Evolutionary conservation across 2,888 invertebrate genomes (phyloP).

Genomic region (Phlogophora meticulosa): DNA sequence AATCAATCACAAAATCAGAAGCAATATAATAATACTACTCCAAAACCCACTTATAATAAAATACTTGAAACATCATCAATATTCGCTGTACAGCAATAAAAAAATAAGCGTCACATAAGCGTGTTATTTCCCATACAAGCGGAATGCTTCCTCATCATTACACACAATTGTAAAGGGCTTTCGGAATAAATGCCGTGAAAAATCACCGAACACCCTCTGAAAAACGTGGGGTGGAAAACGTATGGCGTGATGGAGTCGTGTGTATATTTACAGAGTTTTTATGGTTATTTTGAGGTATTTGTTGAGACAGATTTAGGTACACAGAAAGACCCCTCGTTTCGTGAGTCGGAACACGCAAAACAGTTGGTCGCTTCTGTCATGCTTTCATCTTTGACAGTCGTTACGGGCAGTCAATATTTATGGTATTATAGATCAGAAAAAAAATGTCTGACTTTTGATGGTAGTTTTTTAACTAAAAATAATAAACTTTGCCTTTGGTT

Average conservation of each 20-base stretch:
- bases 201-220: slow-evolving; percentile 52
- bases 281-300: not conserved
- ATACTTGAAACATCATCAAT: slow-evolving; percentile 19
- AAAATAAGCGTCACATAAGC: slow-evolving; percentile 25
- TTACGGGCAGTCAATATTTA: too few relatives aligned
- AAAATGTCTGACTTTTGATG: too few relatives aligned
- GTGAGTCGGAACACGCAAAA: too few relatives aligned
- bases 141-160: slow-evolving; percentile 75
- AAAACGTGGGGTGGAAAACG: slow-evolving; percentile 15
- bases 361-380: too few relatives aligned
- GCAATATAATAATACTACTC: not conserved
- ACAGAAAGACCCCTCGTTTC: too few relatives aligned
- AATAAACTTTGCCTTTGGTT: too few relatives aligned
- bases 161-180: slow-evolving; percentile 71
- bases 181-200: slow-evolving; percentile 67
- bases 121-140: slow-evolving; percentile 62
- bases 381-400: too few relatives aligned
- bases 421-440: too few relatives aligned
- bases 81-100: slow-evolving; percentile 8
- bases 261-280: slow-evolving; percentile 9
- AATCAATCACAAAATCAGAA: not conserved
- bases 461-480: too few relatives aligned
- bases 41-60: slow-evolving; percentile 1
- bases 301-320: not conserved
- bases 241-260: not conserved